Evolutionary conservation across 2,888 invertebrate species (phyloP), one percentile per base, ranked within the genome.

Genomic region (Amphipyra berbera): DNA sequence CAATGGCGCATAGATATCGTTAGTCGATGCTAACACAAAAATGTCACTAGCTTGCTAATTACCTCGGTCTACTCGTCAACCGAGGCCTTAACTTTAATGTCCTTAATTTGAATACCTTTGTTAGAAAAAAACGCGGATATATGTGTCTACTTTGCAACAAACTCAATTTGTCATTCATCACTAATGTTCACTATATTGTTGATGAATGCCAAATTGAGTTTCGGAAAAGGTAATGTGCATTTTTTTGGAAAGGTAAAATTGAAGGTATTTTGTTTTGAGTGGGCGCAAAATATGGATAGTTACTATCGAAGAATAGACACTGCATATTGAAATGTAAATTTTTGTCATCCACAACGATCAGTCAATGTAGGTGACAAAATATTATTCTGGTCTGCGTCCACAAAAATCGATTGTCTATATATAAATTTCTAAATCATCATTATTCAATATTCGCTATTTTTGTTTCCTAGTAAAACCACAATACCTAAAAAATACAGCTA

Each of bases 31-130:
- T 57, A 61, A 66, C 49, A 60, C 42, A 61, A 63, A 73, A 56
- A 61, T 66, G 42, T 54, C 73, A 69, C 66, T 35, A 35, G 41
- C 47, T 45, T 40, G 76, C 45, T 76, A 73, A 75, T 66, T 63
- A 42, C 58, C 42, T 52, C 35, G 15, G 65, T 53, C 54, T 12
- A 68, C 41, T 48, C 41, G 15, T 41, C 48, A 68, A 62, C 46
- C 55, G 45, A 62, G 57, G 68, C 52, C 52, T 65, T 59, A 44
- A 47, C 46, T 42, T 52, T 46, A 49, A 50, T 59, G 48, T 59
- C 35, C 59, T 49, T 56, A 61, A 67, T 70, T 66, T 62, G 46
- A 59, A 71, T 61, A 44, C 12, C 4, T 44, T 55, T 67, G 55
- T 35, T 41, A 49, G 15, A 60, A 65, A 53, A 30, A 65, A 52